phyloP scores from a whole-genome alignment of 1,140 invertebrate species.

The Atta colombica region DNA sequence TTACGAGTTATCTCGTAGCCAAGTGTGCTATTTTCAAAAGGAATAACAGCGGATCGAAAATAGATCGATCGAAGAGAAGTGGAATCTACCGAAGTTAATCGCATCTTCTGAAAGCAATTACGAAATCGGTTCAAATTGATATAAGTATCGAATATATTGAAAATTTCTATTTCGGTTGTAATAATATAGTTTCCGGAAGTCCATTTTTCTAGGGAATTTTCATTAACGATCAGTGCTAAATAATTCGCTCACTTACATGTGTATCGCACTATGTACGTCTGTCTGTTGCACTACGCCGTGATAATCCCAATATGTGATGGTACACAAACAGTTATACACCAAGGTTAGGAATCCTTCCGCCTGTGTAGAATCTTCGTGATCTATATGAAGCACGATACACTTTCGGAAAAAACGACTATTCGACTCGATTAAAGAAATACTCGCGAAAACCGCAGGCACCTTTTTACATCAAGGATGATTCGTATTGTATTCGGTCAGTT shows the following conservation, averaged over 20 bases:
- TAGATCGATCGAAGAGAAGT: constrained; percentile 54
- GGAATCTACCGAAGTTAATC: neutral
- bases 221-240: neutral
- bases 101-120: neutral
- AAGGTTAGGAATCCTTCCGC: neutral
- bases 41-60: constrained; percentile 52
- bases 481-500: neutral
- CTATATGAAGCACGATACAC: constrained; percentile 3
- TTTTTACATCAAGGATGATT: neutral
- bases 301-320: constrained; percentile 49
- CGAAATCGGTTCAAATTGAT: neutral
- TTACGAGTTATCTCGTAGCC: constrained; percentile 30
- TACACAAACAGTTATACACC: constrained; percentile 53
- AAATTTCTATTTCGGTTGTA: neutral
- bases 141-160: neutral
- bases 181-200: neutral
- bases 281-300: neutral
- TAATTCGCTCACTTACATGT: constrained; percentile 18
- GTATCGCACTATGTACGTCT: neutral
- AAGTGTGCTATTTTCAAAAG: constrained; percentile 50
- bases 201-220: neutral
- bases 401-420: neutral
- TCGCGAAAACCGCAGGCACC: neutral
- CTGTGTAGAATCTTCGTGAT: neutral
- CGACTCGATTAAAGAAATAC: neutral